Conservation (phyloP, 2,113 vertebrate genomes). For the Dipodomys spectabilis region DNA sequence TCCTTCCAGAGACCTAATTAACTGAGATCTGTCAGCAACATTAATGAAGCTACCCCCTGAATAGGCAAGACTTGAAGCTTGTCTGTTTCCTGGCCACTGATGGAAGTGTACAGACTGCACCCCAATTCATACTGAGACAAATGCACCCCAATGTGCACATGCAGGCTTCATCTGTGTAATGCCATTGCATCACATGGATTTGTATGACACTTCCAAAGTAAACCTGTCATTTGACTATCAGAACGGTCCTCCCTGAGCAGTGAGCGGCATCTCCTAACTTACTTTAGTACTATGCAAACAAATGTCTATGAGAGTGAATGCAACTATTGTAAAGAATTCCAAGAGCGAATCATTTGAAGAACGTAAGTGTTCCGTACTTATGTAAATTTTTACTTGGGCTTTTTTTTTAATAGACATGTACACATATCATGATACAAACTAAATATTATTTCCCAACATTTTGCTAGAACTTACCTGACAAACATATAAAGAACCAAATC, state of each 20-base stretch:
- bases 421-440: neutral
- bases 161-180: neutral
- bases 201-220: neutral
- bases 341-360: constrained; percentile 11
- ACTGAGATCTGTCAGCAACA: neutral
- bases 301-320: neutral
- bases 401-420: neutral
- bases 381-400: neutral
- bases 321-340: neutral
- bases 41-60: neutral
- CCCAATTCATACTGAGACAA: no score
- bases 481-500: constrained; percentile 22
- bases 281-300: constrained; percentile 33
- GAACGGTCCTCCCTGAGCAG: neutral
- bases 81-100: neutral
- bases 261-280: neutral
- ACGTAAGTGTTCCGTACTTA: neutral
- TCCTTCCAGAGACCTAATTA: neutral
- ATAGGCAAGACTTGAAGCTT: neutral
- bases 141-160: neutral
- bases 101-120: no score
- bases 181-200: neutral
- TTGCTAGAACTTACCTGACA: constrained; percentile 23
- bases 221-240: neutral
- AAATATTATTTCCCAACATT: neutral